Conservation (phyloP, 2,797 vertebrate species). For the Diglossa cyanea region DNA sequence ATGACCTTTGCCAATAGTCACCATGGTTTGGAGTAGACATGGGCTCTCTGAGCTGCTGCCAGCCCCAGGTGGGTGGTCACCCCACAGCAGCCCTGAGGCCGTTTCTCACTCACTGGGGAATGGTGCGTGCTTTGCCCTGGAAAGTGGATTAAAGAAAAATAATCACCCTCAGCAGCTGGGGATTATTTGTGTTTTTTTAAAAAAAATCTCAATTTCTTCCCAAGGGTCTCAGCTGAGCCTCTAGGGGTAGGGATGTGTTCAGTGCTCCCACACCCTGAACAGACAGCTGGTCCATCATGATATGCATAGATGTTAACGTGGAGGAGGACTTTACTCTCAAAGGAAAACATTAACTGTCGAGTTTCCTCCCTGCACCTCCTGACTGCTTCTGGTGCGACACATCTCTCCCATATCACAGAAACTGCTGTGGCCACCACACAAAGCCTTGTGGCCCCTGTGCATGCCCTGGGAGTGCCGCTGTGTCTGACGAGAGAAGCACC, state of each 20-base stretch:
- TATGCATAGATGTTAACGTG: not conserved
- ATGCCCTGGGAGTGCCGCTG: fast-evolving
- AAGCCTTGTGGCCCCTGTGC: not conserved
- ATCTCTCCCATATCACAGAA: not conserved
- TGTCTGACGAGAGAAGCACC: not conserved
- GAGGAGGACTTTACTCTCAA: not conserved
- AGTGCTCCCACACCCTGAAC: not conserved
- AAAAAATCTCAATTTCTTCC: not conserved
- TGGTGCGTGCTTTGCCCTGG: fast-evolving
- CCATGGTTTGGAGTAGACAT: not conserved
- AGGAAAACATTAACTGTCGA: not conserved
- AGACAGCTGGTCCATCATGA: not conserved
- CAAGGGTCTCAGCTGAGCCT: not conserved
- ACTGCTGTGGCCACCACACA: not conserved
- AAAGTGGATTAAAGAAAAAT: not conserved
- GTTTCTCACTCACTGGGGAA: not conserved
- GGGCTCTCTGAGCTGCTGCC: not conserved
- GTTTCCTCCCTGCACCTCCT: not conserved
- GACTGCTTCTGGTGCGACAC: not conserved
- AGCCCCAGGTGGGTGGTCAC: not conserved
- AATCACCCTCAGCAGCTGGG: not conserved
- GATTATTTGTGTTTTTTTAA: not conserved
- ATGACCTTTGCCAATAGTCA: not conserved
- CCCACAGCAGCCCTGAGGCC: fast-evolving
- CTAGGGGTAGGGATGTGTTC: not conserved